Conservation (phyloP, 1,140 invertebrate genomes). For the Dendroctonus ponderosae region DNA sequence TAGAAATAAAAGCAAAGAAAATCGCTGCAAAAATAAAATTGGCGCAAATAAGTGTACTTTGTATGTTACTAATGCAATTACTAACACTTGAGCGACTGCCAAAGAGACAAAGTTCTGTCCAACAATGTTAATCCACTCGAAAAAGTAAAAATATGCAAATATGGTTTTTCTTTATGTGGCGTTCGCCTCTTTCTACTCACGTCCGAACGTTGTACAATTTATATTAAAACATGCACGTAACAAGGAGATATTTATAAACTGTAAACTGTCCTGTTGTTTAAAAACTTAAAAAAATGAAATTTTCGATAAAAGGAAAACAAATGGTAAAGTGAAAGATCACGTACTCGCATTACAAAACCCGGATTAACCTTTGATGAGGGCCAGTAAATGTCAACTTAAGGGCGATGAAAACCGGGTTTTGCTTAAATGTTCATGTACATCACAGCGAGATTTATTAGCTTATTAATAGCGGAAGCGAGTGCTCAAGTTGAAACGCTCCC, state of each 20-base stretch:
- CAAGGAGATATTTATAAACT: background rate
- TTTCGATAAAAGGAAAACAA: constrained; percentile 25
- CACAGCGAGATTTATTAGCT: constrained; percentile 39
- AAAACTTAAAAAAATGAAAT: constrained; percentile 13
- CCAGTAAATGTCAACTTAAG: constrained; percentile 42
- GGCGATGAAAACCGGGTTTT: constrained; percentile 27
- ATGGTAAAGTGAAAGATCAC: constrained; percentile 45
- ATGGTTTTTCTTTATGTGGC: no score
- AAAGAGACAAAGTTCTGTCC: no score
- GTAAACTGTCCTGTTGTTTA: constrained; percentile 1
- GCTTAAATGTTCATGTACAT: constrained; percentile 24
- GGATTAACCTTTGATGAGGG: constrained; percentile 41
- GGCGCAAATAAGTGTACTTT: no score
- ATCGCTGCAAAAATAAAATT: no score
- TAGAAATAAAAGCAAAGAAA: no score
- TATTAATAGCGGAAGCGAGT: constrained; percentile 21
- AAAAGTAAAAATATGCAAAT: no score
- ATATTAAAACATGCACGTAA: background rate
- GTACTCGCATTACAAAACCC: constrained; percentile 38
- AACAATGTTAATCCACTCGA: no score
- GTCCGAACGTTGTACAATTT: no score
- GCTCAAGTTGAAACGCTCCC: no score
- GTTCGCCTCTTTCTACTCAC: no score
- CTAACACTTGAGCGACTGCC: no score
- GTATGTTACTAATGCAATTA: no score